Base-by-base conservation (phyloP, 2,113 vertebrate genomes). In the Oriolus oriolus region DNA sequence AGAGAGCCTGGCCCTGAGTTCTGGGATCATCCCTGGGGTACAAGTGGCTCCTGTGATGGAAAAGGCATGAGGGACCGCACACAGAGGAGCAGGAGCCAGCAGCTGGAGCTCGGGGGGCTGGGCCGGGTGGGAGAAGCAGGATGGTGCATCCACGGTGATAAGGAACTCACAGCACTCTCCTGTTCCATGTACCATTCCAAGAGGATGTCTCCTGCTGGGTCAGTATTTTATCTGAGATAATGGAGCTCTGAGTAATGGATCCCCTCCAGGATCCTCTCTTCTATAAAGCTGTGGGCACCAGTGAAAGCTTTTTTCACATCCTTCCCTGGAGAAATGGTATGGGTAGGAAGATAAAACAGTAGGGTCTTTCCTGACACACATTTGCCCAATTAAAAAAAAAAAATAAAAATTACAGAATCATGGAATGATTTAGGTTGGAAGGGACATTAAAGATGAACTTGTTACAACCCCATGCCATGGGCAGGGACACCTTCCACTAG, bases 21-120 rank as follows among this genome's bases (percentile, higher is more conserved):
- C 77, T 79, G 52, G 1, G 6, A 39, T 53, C 47, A 12, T 26
- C 47, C 65, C 49, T 3, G 4, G 53, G 56, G 19, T 7, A 15
- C 0, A 3, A 54, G 45, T 14, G 52, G 7, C 49, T 54, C 30
- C 41, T 1, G 4, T 16, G 79, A 44, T 0, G 3, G 41, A 18
- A n/a, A 44, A 27, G 61, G 59, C 33, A 14, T 0, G 0, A 47
- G n/a, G 27, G 41, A 57, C 23, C 10, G 6, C 0, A 21, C 41
- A 2, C 2, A 1, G 35, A 33, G 49, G 42, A 50, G 45, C 45
- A 12, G 75, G 44, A 73, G 28, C 18, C 57, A 13, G 35, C 52
- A 59, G 44, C 37, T 2, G 5, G 57, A 47, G 41, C 30, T 65
- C 0, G 1, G 50, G 31, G 24, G 52, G 28, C 80, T 57, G 47